A percentile compares a stretch with the other conserved stretches of the same genome.
Conservation (phyloP, 2,888 invertebrate species). For the Drosophila borealis region DNA sequence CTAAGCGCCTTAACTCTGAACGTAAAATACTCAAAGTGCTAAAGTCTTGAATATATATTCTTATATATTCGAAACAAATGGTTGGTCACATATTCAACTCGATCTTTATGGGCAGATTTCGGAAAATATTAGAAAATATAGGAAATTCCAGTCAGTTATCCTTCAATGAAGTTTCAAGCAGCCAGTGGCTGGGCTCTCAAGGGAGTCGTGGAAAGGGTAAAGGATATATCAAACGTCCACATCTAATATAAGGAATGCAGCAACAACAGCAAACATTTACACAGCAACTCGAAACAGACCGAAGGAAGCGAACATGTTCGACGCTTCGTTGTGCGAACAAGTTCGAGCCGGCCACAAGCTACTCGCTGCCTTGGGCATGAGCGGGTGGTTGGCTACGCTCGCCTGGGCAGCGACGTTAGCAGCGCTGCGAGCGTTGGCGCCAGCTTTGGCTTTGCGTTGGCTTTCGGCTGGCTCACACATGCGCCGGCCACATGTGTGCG, state of each 20-base stretch:
- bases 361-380: conserved; percentile 11
- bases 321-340: conserved; percentile 18
- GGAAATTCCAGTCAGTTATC: no score
- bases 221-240: neutral
- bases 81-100: no score
- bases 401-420: conserved; percentile 30
- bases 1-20: no score
- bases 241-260: neutral
- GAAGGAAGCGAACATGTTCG: conserved; percentile 41
- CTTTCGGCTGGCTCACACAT: conserved; percentile 46
- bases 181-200: neutral
- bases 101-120: no score
- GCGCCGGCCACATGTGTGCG: conserved; percentile 47
- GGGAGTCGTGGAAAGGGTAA: neutral
- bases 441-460: conserved; percentile 2
- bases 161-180: no score
- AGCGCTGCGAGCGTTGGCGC: conserved; percentile 32
- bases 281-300: neutral
- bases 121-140: no score
- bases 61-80: no score
- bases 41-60: no score
- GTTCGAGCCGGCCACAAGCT: conserved; percentile 48
- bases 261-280: neutral
- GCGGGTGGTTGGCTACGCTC: conserved; percentile 32
- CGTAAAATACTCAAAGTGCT: no score